Evolutionary conservation across 2,113 vertebrate genomes (phyloP).

Genomic region (Tympanuchus pallidicinctus): DNA sequence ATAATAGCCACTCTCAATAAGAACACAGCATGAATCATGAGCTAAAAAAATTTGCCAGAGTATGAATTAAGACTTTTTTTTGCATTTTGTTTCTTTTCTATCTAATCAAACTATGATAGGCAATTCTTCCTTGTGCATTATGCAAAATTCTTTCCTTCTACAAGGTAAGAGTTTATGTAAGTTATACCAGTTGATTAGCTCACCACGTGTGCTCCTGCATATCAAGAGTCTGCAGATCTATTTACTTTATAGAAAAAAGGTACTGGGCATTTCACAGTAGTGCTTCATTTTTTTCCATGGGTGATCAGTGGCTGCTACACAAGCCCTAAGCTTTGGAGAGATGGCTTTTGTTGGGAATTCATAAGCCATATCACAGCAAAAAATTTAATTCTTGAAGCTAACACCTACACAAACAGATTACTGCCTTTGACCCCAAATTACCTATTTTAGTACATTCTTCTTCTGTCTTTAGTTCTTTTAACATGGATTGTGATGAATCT

Average conservation of each 20-base stretch:
- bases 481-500: not conserved
- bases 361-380: not conserved
- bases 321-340: not conserved
- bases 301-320: not conserved
- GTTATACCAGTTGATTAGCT: not conserved
- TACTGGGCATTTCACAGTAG: not conserved
- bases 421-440: not conserved
- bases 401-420: not conserved
- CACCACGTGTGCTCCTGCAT: not conserved
- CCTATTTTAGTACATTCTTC: not conserved
- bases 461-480: not conserved
- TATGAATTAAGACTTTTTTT: not conserved
- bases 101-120: not conserved
- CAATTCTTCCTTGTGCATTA: not conserved
- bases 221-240: not conserved
- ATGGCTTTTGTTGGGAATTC: not conserved
- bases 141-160: not conserved
- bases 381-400: not conserved
- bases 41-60: not conserved
- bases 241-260: not conserved
- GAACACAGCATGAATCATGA: not conserved
- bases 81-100: not conserved
- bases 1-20: slow-evolving; percentile 9
- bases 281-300: not conserved
- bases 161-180: not conserved